Conservation (phyloP, 2,113 vertebrate genomes). For the Marmota monax region DNA sequence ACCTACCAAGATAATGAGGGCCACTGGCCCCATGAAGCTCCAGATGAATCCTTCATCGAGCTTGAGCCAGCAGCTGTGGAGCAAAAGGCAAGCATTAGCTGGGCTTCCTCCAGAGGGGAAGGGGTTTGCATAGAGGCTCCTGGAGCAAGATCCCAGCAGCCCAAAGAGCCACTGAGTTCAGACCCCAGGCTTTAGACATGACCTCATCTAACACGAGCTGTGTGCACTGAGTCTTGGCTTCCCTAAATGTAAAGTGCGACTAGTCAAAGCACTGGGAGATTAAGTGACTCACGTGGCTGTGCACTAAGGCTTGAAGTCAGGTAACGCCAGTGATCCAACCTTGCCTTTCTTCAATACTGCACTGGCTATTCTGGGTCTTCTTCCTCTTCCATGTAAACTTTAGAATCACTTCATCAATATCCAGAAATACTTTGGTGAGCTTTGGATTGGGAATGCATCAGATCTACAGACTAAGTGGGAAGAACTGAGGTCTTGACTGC, state of each 20-base stretch:
- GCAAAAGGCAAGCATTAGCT: not conserved
- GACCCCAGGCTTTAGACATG: not conserved
- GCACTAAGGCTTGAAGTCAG: not conserved
- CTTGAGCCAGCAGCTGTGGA: constrained; percentile 90
- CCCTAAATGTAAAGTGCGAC: not conserved
- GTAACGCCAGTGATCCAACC: not conserved
- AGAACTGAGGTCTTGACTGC: not conserved
- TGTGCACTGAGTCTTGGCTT: not conserved
- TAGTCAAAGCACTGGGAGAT: not conserved
- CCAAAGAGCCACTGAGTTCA: not conserved
- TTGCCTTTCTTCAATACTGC: not conserved
- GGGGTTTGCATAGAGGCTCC: not conserved
- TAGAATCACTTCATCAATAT: not conserved
- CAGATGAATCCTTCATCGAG: constrained; percentile 84
- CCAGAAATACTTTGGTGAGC: not conserved
- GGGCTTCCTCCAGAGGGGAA: not conserved
- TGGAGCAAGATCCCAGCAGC: not conserved
- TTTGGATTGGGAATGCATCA: not conserved
- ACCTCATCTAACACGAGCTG: not conserved
- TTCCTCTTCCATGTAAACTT: not conserved
- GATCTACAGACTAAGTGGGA: not conserved
- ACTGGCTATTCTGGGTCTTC: not conserved
- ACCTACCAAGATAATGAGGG: constrained; percentile 87
- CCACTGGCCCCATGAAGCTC: constrained; percentile 89
- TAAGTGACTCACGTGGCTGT: not conserved